Evolutionary conservation across 1,140 invertebrate genomes (phyloP).

Genomic region (Drosophila equinoxialis): DNA sequence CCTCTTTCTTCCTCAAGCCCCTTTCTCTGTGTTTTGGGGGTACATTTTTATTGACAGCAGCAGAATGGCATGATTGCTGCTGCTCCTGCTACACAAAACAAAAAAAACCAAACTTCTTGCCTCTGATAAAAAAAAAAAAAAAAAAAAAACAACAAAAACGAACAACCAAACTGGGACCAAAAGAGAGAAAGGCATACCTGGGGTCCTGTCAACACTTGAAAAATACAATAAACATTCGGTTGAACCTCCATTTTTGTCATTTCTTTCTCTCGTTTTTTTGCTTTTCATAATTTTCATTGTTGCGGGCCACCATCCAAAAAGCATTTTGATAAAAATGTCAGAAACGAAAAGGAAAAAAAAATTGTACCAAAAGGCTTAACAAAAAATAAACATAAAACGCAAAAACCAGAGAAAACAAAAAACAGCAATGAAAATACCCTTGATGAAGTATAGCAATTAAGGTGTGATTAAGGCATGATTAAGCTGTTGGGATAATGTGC

Average conservation of each 20-base stretch:
- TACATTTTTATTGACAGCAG: slow-evolving; percentile 76
- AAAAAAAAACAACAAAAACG: neutral
- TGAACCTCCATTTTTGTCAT: neutral
- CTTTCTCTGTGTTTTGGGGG: slow-evolving; percentile 4
- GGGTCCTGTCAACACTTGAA: slow-evolving; percentile 60
- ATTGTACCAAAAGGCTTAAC: neutral
- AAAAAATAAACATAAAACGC: slow-evolving; percentile 26
- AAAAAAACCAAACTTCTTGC: slow-evolving; percentile 18
- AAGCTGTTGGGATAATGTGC: slow-evolving; percentile 2
- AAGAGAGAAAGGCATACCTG: slow-evolving; percentile 3
- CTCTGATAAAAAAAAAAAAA: neutral
- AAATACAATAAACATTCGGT: slow-evolving; percentile 21
- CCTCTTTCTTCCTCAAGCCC: neutral
- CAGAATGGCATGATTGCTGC: slow-evolving; percentile 74
- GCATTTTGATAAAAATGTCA: slow-evolving; percentile 50
- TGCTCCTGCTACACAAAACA: slow-evolving; percentile 49
- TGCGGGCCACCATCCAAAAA: slow-evolving; percentile 55
- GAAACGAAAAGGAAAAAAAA: neutral
- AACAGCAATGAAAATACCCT: slow-evolving; percentile 30
- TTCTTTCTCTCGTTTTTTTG: slow-evolving; percentile 37
- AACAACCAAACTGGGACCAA: slow-evolving; percentile 19
- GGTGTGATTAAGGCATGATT: slow-evolving; percentile 11
- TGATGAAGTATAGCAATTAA: slow-evolving; percentile 18
- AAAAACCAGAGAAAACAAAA: neutral
- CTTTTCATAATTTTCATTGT: slow-evolving; percentile 78